Conservation (phyloP, 1,140 invertebrate genomes). For the Drosophila tristis region DNA sequence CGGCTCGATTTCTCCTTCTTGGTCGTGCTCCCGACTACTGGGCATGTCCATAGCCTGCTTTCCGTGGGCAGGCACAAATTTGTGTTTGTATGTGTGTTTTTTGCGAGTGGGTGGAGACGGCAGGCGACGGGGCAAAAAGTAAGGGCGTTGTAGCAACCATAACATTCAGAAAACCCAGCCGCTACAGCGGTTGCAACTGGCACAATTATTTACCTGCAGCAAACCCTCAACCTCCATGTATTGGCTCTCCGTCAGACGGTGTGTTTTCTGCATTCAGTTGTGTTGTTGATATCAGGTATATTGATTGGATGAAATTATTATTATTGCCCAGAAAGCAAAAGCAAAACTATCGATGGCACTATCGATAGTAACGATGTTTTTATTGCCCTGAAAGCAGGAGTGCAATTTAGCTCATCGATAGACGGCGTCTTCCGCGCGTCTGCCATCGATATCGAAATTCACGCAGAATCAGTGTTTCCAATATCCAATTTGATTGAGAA, state of each 20-base stretch:
- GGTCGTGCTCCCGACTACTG: slow-evolving; percentile 63
- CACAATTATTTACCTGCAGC: slow-evolving; percentile 50
- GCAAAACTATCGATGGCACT: too few relatives aligned
- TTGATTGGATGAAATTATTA: slow-evolving; percentile 35
- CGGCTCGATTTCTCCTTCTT: slow-evolving; percentile 58
- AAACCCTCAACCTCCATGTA: slow-evolving; percentile 73
- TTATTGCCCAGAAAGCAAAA: slow-evolving; percentile 1
- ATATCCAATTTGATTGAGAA: too few relatives aligned
- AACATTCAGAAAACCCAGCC: slow-evolving; percentile 2
- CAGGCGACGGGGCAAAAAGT: slow-evolving; percentile 46
- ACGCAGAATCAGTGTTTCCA: too few relatives aligned
- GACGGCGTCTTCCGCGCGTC: too few relatives aligned
- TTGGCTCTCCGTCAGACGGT: slow-evolving; percentile 73
- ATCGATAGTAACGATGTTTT: too few relatives aligned
- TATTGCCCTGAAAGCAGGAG: too few relatives aligned
- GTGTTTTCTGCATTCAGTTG: slow-evolving; percentile 65
- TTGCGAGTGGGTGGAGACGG: slow-evolving; percentile 64
- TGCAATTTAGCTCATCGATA: too few relatives aligned
- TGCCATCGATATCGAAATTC: too few relatives aligned
- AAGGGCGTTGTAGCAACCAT: slow-evolving; percentile 51
- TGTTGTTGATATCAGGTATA: slow-evolving; percentile 66
- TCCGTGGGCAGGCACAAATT: slow-evolving; percentile 2
- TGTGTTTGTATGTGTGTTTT: slow-evolving; percentile 46
- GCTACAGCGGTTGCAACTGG: slow-evolving; percentile 4
- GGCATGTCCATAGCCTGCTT: slow-evolving; percentile 74